Conservation (phyloP, 2,888 invertebrate genomes). For the Scaptomyza caliginosa region DNA sequence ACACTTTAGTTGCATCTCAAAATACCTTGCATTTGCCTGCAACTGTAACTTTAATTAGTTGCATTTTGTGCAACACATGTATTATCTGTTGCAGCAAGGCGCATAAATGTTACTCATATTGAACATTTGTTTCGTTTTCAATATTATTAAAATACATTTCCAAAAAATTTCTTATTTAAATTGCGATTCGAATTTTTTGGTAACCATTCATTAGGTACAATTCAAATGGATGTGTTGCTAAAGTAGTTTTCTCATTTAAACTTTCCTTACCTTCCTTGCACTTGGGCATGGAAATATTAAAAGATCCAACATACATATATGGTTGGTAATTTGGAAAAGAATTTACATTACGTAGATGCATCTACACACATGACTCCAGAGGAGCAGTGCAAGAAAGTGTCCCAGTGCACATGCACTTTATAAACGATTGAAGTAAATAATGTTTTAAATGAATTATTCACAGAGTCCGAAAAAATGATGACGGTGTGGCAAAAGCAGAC, state of each 20-base stretch:
- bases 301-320: neutral
- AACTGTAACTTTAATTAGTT: neutral
- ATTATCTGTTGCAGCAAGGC: neutral
- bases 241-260: too few species aligned
- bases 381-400: conserved; percentile 39
- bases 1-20: neutral
- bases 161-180: neutral
- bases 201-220: neutral
- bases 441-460: conserved; percentile 60
- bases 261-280: too few species aligned
- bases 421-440: conserved; percentile 62
- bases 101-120: neutral
- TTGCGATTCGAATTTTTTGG: neutral
- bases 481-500: conserved; percentile 1
- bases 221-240: neutral
- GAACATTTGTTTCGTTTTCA: neutral
- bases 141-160: neutral
- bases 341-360: neutral
- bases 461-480: conserved; percentile 29
- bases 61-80: neutral
- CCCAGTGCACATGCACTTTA: conserved; percentile 31
- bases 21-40: neutral
- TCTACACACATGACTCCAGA: too few species aligned
- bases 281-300: too few species aligned
- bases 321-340: neutral